phyloP scores from a whole-genome alignment of 2,113 vertebrate genomes.

The Malaclemys terrapin region DNA sequence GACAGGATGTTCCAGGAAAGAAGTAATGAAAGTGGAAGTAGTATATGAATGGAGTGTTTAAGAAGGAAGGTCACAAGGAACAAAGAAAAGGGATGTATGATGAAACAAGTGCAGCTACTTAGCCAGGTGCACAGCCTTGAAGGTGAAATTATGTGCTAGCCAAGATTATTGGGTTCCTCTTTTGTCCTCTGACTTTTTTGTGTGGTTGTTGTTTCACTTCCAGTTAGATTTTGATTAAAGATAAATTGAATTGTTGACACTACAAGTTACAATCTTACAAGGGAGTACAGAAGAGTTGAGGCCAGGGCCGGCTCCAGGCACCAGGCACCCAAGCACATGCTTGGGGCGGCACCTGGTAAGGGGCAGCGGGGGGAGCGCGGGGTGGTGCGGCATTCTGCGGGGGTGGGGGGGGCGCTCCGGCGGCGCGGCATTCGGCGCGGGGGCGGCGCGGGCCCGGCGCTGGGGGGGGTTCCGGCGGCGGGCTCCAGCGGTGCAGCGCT shows the following conservation, averaged over 20 bases:
- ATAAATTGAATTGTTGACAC: neutral
- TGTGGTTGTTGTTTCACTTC: neutral
- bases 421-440: too few species aligned
- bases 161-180: neutral
- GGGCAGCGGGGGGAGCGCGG: too few species aligned
- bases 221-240: neutral
- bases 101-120: neutral
- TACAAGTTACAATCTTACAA: neutral
- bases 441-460: too few species aligned
- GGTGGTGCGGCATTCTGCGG: too few species aligned
- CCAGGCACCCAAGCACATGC: too few species aligned
- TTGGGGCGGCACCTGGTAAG: too few species aligned
- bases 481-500: too few species aligned
- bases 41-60: neutral
- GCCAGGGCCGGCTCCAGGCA: too few species aligned
- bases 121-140: neutral
- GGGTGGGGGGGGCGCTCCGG: too few species aligned
- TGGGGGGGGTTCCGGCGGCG: too few species aligned
- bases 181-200: neutral
- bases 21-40: neutral
- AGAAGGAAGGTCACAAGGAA: neutral
- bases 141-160: neutral
- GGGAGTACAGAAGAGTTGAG: conserved; percentile 25
- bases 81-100: neutral
- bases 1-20: neutral